Percentiles rank a stretch among this genome's conserved stretches.
These are phyloP conservation scores for Calidris pugnax DNA, from an alignment of 2,113 vertebrate genomes.

Conservation along the genomic window DNA sequence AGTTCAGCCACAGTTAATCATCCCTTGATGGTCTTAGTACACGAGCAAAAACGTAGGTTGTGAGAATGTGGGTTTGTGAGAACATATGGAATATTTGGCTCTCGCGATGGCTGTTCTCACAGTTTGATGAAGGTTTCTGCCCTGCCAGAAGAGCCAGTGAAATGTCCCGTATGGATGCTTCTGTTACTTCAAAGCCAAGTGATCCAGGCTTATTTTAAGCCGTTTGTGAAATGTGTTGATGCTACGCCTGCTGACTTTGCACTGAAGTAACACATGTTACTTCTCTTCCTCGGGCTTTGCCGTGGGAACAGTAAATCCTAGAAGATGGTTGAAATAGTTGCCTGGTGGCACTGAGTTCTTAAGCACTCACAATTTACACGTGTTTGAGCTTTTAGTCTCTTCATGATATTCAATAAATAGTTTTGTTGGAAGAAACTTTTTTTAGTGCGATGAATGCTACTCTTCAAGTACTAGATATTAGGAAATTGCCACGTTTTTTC, in stretches of 20 bases:
- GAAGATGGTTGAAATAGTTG: background rate
- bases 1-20: slow-evolving; percentile 34
- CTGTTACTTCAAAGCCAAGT: background rate
- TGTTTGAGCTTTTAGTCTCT: background rate
- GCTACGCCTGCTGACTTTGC: background rate
- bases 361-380: background rate
- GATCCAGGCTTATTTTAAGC: background rate
- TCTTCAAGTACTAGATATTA: background rate
- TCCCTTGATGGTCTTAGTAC: background rate
- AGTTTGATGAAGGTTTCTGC: background rate
- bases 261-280: background rate
- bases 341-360: background rate
- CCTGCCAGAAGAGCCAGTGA: background rate
- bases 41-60: background rate
- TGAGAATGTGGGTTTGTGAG: background rate
- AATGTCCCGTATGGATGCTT: background rate
- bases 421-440: background rate
- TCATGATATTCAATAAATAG: background rate
- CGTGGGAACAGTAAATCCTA: background rate
- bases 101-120: background rate
- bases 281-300: background rate
- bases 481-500: background rate
- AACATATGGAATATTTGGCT: slow-evolving; percentile 48
- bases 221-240: background rate
- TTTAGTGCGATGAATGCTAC: background rate